These are phyloP conservation scores for Notothenia rossii DNA, from an alignment of 2,113 vertebrate genomes.

Conservation along the genomic window DNA sequence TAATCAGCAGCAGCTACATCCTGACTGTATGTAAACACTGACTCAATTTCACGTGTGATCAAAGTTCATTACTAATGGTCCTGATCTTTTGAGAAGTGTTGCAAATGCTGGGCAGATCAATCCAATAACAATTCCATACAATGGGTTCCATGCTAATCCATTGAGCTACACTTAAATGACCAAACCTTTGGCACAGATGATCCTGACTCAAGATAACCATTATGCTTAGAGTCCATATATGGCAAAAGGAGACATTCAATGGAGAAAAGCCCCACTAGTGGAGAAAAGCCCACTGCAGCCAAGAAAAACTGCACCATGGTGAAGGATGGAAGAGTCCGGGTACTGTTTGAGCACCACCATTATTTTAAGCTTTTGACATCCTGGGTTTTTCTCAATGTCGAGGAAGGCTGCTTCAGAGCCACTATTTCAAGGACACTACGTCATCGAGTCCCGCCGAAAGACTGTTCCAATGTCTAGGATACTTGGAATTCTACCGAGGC, in stretches of 20 bases:
- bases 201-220: slow-evolving; percentile 7
- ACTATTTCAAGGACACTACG: too few species aligned
- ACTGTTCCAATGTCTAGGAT: too few species aligned
- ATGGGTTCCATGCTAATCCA: neutral
- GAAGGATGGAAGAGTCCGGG: slow-evolving; percentile 2
- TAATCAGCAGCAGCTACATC: slow-evolving; percentile 27
- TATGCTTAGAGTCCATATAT: slow-evolving; percentile 22
- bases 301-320: neutral
- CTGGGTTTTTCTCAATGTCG: too few species aligned
- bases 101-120: neutral
- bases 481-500: too few species aligned
- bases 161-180: neutral
- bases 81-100: neutral
- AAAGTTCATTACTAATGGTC: neutral
- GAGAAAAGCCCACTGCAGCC: neutral
- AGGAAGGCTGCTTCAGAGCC: too few species aligned
- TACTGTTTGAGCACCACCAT: slow-evolving; percentile 14
- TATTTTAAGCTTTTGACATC: neutral
- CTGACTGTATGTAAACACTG: slow-evolving; percentile 33
- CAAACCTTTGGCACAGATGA: slow-evolving; percentile 3
- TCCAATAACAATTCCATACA: neutral
- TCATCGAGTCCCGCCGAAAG: too few species aligned
- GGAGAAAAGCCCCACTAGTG: slow-evolving; percentile 6
- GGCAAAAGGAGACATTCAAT: slow-evolving; percentile 8
- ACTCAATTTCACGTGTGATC: neutral